phyloP scores from a whole-genome alignment of 2,888 invertebrate genomes.

The Tricholauxania praeusta region DNA sequence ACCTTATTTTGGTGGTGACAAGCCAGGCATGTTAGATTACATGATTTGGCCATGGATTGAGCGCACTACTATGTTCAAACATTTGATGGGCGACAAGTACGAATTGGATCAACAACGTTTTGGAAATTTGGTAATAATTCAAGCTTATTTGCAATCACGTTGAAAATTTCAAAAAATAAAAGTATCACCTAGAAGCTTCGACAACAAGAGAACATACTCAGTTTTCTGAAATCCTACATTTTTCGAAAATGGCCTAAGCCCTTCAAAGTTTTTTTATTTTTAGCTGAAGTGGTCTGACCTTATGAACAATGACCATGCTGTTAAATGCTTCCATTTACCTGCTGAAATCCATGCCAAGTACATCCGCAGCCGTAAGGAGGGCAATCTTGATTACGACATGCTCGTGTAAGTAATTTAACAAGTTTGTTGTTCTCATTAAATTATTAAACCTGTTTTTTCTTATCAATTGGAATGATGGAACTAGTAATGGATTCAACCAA shows the following conservation, averaged over 20 bases:
- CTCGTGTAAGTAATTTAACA: conserved; percentile 52
- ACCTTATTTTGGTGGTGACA: conserved; percentile 75
- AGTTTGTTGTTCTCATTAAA: too few species aligned
- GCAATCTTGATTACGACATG: conserved; percentile 55
- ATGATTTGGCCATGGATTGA: conserved; percentile 90
- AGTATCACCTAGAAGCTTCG: too few species aligned
- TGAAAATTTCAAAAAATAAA: too few species aligned
- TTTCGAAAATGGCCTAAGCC: too few species aligned
- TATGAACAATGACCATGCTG: conserved; percentile 78
- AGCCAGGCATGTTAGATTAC: conserved; percentile 82
- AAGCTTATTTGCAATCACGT: too few species aligned
- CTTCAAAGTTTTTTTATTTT: conserved; percentile 44
- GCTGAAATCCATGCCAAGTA: conserved; percentile 80
- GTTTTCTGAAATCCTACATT: too few species aligned
- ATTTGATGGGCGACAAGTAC: conserved; percentile 72
- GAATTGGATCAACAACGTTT: conserved; percentile 75
- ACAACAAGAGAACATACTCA: too few species aligned
- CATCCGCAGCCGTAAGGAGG: conserved; percentile 74
- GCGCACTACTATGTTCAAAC: conserved; percentile 69
- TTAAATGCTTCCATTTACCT: conserved; percentile 75
- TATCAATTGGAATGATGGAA: too few species aligned
- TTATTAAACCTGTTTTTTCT: too few species aligned
- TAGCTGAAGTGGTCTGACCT: conserved; percentile 76
- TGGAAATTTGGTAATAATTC: conserved; percentile 71
- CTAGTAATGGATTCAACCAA: too few species aligned